phyloP scores from a whole-genome alignment of 2,888 invertebrate species.

The Epinotia demarniana region DNA sequence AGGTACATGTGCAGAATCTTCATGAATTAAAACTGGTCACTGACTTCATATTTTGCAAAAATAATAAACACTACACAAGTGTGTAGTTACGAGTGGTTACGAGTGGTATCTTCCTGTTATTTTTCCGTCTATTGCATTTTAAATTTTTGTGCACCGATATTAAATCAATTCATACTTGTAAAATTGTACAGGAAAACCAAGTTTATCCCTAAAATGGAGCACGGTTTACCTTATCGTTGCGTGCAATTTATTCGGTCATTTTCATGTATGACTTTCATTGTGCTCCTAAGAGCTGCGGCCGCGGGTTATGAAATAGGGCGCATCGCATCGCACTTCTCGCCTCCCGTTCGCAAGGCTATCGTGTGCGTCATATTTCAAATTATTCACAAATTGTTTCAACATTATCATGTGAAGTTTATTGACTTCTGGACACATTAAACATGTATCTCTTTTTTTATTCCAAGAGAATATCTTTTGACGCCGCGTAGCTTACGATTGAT shows the following conservation, averaged over 20 bases:
- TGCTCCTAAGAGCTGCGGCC: constrained; percentile 23
- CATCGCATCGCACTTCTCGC: constrained; percentile 61
- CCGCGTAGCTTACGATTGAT: constrained; percentile 18
- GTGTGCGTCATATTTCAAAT: constrained; percentile 75
- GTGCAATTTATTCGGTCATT: constrained; percentile 40
- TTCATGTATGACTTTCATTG: constrained; percentile 47
- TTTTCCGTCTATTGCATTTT: constrained; percentile 11
- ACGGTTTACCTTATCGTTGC: constrained; percentile 12
- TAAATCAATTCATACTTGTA: constrained; percentile 7
- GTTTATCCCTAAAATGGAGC: constrained; percentile 24
- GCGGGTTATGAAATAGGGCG: constrained; percentile 71
- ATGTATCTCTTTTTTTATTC: constrained; percentile 67
- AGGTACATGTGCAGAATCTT: constrained; percentile 38
- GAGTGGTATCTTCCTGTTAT: constrained; percentile 11
- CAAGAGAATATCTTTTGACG: constrained; percentile 48
- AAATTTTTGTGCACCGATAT: constrained; percentile 1
- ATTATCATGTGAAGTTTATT: constrained; percentile 67
- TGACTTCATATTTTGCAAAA: constrained; percentile 5
- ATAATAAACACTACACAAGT: too few species aligned
- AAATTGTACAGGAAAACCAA: constrained; percentile 29
- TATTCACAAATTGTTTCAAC: constrained; percentile 76
- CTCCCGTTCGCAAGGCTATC: constrained; percentile 66
- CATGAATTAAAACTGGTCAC: constrained; percentile 22
- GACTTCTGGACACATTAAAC: constrained; percentile 61
- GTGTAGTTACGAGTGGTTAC: not conserved